Conservation (phyloP, 2,797 vertebrate species). For the Xenopus petersii region DNA sequence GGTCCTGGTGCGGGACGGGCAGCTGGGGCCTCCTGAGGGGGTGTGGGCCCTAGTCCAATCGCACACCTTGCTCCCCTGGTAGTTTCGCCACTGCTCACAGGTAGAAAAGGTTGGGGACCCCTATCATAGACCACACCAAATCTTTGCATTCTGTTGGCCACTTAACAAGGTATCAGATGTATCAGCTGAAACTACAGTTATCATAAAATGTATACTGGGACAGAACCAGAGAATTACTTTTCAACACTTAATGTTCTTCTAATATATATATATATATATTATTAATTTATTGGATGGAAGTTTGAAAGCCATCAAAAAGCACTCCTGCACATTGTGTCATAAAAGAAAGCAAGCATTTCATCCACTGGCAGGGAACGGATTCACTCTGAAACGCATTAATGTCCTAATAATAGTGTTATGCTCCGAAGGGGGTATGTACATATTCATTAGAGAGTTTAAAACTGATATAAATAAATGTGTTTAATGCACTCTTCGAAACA, state of each 20-base stretch:
- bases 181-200: slow-evolving; percentile 43
- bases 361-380: slow-evolving; percentile 52
- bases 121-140: too few species aligned
- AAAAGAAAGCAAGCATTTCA: slow-evolving; percentile 60
- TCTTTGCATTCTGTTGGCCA: too few species aligned
- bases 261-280: slow-evolving; percentile 51
- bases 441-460: slow-evolving; percentile 66
- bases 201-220: slow-evolving; percentile 47
- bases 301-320: slow-evolving; percentile 58
- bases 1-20: too few species aligned
- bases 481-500: slow-evolving; percentile 66
- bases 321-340: slow-evolving; percentile 54
- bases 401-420: slow-evolving; percentile 79
- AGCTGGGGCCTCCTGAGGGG: too few species aligned
- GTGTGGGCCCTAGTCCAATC: too few species aligned
- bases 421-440: slow-evolving; percentile 64
- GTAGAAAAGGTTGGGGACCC: too few species aligned
- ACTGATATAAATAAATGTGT: slow-evolving; percentile 64
- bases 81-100: too few species aligned
- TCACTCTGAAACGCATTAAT: slow-evolving; percentile 66
- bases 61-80: too few species aligned
- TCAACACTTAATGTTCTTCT: slow-evolving; percentile 42
- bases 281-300: slow-evolving; percentile 63
- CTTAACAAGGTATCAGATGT: too few species aligned
- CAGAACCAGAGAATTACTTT: slow-evolving; percentile 35